A percentile compares a stretch with the other conserved stretches of the same genome.
Evolutionary conservation across 2,888 invertebrate species (phyloP).

Genomic region (Lepetodrilus schrolli): DNA sequence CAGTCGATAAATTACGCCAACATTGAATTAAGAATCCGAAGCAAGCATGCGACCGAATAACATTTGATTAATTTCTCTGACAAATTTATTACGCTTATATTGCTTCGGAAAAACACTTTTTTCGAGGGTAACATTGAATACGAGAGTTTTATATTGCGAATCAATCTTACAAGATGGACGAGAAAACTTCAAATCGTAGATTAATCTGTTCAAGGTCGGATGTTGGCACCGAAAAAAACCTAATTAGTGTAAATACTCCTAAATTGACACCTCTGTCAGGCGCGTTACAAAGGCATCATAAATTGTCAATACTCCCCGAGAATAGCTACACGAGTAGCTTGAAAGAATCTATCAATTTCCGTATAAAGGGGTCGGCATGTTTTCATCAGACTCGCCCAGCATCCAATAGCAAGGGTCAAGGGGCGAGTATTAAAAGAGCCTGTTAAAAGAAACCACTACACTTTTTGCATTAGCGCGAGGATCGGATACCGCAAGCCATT

Average conservation of each 20-base stretch:
- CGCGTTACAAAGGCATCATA: background rate
- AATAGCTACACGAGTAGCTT: background rate
- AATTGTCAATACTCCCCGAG: background rate
- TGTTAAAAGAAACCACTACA: conserved; percentile 13
- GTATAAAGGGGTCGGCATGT: background rate
- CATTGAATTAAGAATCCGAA: no score
- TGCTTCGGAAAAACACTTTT: no score
- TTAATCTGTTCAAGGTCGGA: background rate
- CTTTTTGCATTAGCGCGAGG: conserved; percentile 16
- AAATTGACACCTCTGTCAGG: conserved; percentile 1
- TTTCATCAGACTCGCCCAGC: background rate
- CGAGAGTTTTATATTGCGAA: no score
- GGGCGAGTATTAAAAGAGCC: conserved; percentile 8
- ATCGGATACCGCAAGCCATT: conserved; percentile 7
- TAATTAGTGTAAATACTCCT: conserved; percentile 20
- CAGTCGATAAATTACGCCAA: no score
- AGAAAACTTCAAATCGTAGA: no score
- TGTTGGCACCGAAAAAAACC: conserved; percentile 10
- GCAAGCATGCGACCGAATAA: no score
- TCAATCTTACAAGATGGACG: no score
- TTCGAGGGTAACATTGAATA: no score
- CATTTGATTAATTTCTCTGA: no score
- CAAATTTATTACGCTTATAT: no score
- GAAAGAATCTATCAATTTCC: conserved; percentile 19
- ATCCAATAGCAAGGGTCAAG: conserved; percentile 6